phyloP scores from a whole-genome alignment of 2,113 vertebrate genomes.

The Nanorana parkeri region DNA sequence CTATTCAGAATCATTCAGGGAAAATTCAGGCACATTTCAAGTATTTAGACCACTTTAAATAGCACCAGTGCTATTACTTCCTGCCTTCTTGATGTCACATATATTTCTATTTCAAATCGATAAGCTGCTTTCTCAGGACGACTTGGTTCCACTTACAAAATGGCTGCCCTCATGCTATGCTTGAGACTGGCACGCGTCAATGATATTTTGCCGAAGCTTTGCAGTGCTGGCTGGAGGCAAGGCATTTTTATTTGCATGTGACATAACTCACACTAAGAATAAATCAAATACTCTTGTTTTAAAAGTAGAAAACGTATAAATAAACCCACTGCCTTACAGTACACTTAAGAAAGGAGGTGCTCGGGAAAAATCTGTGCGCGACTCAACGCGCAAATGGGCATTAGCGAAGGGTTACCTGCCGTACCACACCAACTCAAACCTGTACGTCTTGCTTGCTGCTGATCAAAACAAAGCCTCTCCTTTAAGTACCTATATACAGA shows the following conservation, averaged over 20 bases:
- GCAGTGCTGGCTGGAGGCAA: neutral
- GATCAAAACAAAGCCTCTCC: slow-evolving; percentile 69
- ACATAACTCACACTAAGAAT: slow-evolving; percentile 60
- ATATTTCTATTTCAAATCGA: too few relatives aligned
- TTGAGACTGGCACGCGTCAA: neutral
- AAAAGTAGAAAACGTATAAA: slow-evolving; percentile 58
- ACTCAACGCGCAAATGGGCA: slow-evolving; percentile 80
- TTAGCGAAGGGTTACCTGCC: slow-evolving; percentile 81
- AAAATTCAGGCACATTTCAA: too few relatives aligned
- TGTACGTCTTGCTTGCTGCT: slow-evolving; percentile 74
- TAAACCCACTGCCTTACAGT: slow-evolving; percentile 85
- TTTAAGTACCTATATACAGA: slow-evolving; percentile 61
- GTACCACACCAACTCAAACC: slow-evolving; percentile 74
- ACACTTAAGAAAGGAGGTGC: slow-evolving; percentile 73
- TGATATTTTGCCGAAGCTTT: neutral
- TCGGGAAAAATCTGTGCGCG: slow-evolving; percentile 69
- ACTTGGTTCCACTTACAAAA: slow-evolving; percentile 1
- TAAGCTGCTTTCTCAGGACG: neutral
- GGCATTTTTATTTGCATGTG: slow-evolving; percentile 69
- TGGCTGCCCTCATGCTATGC: neutral
- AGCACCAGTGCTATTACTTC: too few relatives aligned
- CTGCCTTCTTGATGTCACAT: too few relatives aligned
- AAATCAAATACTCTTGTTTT: slow-evolving; percentile 74
- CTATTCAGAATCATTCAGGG: too few relatives aligned
- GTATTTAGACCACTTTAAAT: too few relatives aligned